Percentiles rank a stretch among this genome's conserved stretches.
Conservation (phyloP, 2,113 vertebrate species). For the Donacobius atricapilla region DNA sequence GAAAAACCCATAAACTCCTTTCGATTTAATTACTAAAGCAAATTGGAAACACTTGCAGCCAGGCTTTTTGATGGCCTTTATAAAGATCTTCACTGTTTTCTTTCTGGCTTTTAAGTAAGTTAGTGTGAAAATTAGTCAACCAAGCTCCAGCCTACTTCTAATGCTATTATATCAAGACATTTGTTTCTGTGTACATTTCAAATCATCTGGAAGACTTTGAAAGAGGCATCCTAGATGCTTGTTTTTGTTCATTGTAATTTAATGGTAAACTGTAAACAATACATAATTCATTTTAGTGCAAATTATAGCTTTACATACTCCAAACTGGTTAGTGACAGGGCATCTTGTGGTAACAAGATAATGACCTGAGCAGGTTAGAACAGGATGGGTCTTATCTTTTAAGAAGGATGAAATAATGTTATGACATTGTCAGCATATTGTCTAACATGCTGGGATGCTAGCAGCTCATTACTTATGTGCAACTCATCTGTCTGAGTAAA, state of each 20-base stretch:
- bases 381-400: constrained; percentile 42
- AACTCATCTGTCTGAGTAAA: constrained; percentile 15
- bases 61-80: constrained; percentile 79
- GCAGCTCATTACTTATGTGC: constrained; percentile 43
- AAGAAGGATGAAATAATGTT: constrained; percentile 53
- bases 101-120: constrained; percentile 66
- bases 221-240: background rate
- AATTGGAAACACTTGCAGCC: constrained; percentile 90
- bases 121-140: constrained; percentile 60
- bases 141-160: background rate
- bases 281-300: constrained; percentile 51
- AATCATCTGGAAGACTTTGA: background rate
- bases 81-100: constrained; percentile 77
- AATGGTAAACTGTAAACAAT: constrained; percentile 49
- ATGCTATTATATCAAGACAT: background rate
- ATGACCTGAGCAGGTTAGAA: constrained; percentile 41
- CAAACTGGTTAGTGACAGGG: constrained; percentile 34
- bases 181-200: background rate
- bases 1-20: constrained; percentile 83
- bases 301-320: constrained; percentile 39
- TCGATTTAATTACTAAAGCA: constrained; percentile 90
- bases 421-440: constrained; percentile 63
- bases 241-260: constrained; percentile 18
- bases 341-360: constrained; percentile 59
- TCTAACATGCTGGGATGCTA: constrained; percentile 33